These are phyloP conservation scores for Chaetorhynchus papuensis DNA, from an alignment of 2,113 vertebrate species.

Conservation along the genomic window DNA sequence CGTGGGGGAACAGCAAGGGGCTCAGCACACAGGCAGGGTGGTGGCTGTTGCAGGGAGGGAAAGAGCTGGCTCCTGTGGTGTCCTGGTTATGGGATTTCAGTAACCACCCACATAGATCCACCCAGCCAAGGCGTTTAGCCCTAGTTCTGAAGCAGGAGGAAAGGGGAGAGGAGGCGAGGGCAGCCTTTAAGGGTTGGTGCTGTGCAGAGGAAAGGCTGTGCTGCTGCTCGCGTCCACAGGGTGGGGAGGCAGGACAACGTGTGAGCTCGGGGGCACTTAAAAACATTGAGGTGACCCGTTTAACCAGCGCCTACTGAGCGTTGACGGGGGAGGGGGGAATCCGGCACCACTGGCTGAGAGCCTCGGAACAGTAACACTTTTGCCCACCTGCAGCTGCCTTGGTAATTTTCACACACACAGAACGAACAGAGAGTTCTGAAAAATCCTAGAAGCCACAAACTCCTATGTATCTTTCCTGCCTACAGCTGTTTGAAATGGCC, in stretches of 20 bases:
- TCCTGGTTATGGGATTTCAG: background rate
- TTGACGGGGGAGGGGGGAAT: background rate
- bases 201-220: background rate
- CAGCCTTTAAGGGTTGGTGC: background rate
- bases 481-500: background rate
- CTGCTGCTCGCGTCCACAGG: conserved; percentile 3
- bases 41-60: background rate
- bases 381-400: background rate
- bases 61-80: background rate
- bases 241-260: background rate
- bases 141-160: background rate
- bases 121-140: background rate
- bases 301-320: background rate
- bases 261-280: background rate
- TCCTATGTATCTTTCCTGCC: background rate
- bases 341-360: accelerated
- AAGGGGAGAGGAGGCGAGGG: background rate
- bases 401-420: background rate
- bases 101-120: background rate
- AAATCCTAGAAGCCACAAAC: background rate
- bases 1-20: accelerated
- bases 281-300: background rate
- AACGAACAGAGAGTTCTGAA: background rate
- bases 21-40: accelerated
- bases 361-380: background rate